Base-by-base conservation (phyloP, 1,140 invertebrate genomes). In the Riptortus pedestris region DNA sequence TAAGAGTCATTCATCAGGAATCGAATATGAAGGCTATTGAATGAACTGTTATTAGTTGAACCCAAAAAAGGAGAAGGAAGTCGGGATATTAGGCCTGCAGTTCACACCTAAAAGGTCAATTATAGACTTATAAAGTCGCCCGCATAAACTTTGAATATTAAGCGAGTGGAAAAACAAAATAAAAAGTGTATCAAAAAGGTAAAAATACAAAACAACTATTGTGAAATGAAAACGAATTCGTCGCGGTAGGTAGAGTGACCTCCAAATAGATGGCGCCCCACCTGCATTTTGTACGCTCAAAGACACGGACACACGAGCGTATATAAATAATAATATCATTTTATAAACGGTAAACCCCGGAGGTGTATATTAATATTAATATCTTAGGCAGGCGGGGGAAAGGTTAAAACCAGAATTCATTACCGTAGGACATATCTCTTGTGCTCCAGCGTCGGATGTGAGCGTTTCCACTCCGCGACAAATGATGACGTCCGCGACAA, bases 301-400 rank as follows among this genome's bases (percentile, higher is more conserved):
- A n/a, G n/a, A n/a, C n/a, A n/a, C n/a, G n/a, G 9, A 22, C 45
- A 47, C 45, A 47, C 45, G 22, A 47, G 22, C 22, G 22, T 20
- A 47, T 47, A 47, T 47, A 47, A 47, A 47, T 47, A 47, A 47
- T 47, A 47, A 47, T 47, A 47, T 22, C 45, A 47, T 47, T 47
- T 47, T 47, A 47, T 47, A 47, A 47, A 47, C 45, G 45, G 45
- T 47, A 47, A 47, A 22, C 45, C 45, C 22, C 45, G 45, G 45
- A 47, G 45, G 45, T 47, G 45, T 47, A 22, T 47, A 47, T 47
- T 47, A 47, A 47, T 47, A 47, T 47, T 47, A 47, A 47, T 47
- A 47, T n/a, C n/a, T n/a, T n/a, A n/a, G n/a, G 45, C 18, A 22
- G 45, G 22, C n/a, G 22, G 45, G 45, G 45, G 45, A 47, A 47